phyloP scores from a whole-genome alignment of 35 echinoderm and acorn worm genomes.

The Eucidaris tribuloides region DNA sequence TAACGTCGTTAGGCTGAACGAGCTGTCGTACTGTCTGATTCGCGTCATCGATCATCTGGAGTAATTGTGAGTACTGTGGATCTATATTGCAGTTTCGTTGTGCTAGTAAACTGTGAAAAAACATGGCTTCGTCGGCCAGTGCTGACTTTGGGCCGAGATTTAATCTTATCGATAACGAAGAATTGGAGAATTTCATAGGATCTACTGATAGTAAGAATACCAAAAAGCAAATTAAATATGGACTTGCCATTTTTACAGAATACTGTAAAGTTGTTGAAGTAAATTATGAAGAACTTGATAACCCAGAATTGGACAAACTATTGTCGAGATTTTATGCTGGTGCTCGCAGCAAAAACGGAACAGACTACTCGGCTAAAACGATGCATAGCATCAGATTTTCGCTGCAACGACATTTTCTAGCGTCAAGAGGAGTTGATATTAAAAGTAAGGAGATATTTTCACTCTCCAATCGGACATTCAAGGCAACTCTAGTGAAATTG shows the following conservation, averaged over 20 bases:
- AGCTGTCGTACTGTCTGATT: no score
- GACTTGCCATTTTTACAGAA: neutral
- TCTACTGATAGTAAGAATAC: constrained; percentile 6
- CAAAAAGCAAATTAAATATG: constrained; percentile 16
- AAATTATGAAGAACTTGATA: constrained; percentile 5
- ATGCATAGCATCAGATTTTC: constrained; percentile 8
- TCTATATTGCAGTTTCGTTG: no score
- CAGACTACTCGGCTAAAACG: neutral
- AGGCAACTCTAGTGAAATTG: neutral
- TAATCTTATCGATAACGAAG: no score
- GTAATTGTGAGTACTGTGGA: no score
- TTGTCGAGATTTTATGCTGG: neutral
- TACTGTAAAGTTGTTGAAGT: neutral
- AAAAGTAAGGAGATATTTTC: neutral
- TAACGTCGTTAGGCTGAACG: no score
- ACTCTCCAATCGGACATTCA: neutral
- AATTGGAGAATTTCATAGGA: no score
- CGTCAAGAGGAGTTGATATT: neutral
- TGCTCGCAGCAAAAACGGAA: constrained; percentile 22
- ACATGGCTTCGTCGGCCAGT: no score
- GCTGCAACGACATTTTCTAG: constrained; percentile 11
- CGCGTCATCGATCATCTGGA: no score
- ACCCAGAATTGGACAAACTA: neutral
- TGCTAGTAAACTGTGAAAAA: no score
- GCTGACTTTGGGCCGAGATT: no score